Conservation (phyloP, 2,113 vertebrate species). For the Illadopsis cleaveri region DNA sequence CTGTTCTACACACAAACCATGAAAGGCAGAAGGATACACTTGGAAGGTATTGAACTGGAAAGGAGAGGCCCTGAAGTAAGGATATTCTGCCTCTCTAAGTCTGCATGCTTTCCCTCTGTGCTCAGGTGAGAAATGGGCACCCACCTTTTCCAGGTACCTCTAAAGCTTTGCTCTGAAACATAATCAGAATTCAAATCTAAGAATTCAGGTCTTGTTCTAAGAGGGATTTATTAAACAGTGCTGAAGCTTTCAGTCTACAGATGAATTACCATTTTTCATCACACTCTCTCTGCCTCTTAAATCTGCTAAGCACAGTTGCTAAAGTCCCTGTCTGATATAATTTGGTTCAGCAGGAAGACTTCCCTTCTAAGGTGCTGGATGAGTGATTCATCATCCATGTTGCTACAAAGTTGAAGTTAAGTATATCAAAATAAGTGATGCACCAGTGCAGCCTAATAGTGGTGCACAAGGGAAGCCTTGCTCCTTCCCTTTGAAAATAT, state of each 20-base stretch:
- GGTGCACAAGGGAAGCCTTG: not conserved
- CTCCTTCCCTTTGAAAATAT: not conserved
- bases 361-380: not conserved
- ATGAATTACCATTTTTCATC: not conserved
- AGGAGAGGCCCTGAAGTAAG: not conserved
- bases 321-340: not conserved
- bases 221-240: not conserved
- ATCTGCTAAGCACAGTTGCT: not conserved
- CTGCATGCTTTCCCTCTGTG: rapidly evolving
- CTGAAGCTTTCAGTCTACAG: not conserved
- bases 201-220: not conserved
- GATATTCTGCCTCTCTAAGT: not conserved
- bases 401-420: not conserved
- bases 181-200: not conserved
- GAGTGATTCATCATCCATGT: not conserved
- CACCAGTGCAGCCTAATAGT: not conserved
- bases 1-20: not conserved
- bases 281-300: not conserved
- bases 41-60: not conserved
- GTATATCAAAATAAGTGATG: not conserved
- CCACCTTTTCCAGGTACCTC: not conserved
- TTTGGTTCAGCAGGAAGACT: not conserved
- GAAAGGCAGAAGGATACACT: not conserved
- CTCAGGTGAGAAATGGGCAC: not conserved
- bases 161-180: not conserved